phyloP scores from a whole-genome alignment of 2,113 vertebrate species.

The Procavia capensis region DNA sequence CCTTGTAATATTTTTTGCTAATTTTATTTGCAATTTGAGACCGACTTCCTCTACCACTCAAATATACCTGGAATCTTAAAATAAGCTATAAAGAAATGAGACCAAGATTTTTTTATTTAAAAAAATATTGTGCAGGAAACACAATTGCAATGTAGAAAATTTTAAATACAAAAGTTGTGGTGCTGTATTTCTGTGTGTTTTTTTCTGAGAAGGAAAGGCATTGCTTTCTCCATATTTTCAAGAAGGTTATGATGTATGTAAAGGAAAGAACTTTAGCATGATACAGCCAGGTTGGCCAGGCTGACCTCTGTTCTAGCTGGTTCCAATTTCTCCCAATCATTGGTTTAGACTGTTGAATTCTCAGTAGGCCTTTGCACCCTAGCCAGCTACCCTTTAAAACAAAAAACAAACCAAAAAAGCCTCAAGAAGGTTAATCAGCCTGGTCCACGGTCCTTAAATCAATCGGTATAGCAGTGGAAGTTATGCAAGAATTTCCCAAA shows the following conservation, averaged over 20 bases:
- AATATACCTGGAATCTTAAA: conserved; percentile 52
- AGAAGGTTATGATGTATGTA: neutral
- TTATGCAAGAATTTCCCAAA: conserved; percentile 39
- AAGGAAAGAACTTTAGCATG: neutral
- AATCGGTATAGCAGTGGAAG: conserved; percentile 1
- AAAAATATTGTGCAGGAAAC: conserved; percentile 19
- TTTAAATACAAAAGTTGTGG: conserved; percentile 56
- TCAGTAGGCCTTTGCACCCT: neutral
- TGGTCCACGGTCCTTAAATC: conserved; percentile 27
- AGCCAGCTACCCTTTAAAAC: neutral
- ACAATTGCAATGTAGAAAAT: conserved; percentile 44
- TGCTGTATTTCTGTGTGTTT: conserved; percentile 23
- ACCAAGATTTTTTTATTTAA: neutral
- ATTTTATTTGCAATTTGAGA: conserved; percentile 26
- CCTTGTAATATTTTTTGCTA: neutral
- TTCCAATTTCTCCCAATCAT: neutral
- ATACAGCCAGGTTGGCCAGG: neutral
- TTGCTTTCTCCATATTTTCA: neutral
- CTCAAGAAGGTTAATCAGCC: conserved; percentile 41
- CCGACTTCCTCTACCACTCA: conserved; percentile 4
- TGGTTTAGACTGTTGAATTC: neutral
- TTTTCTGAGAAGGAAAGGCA: neutral
- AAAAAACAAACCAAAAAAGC: neutral
- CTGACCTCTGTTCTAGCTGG: neutral
- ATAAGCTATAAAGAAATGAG: conserved; percentile 60